Conservation (phyloP, 30 jellyfish, hydroid and myxozoan genomes). For the Chrysaora quinquecirrha region DNA sequence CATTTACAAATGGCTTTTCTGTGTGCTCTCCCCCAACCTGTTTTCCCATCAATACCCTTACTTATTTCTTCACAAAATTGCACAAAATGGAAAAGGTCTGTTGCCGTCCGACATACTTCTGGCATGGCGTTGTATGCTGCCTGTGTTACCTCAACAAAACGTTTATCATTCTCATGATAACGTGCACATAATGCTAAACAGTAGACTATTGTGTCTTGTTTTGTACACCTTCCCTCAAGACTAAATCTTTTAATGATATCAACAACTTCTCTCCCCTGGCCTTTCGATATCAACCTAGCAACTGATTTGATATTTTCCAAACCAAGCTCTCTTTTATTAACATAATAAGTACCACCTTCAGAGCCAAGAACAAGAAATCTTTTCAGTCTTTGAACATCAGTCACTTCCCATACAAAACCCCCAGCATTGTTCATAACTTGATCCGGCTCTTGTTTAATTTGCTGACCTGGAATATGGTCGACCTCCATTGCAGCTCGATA, state of each 20-base stretch:
- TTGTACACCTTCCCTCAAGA: constrained; percentile 61
- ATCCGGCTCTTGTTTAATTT: not conserved
- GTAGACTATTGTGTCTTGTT: constrained; percentile 51
- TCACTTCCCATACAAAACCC: constrained; percentile 53
- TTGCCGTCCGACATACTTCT: constrained; percentile 51
- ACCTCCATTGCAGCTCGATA: not conserved
- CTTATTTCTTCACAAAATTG: constrained; percentile 48
- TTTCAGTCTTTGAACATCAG: constrained; percentile 38
- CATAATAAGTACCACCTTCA: constrained; percentile 64
- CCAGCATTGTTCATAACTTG: constrained; percentile 70
- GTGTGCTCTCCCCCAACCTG: constrained; percentile 83
- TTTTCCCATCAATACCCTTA: constrained; percentile 1
- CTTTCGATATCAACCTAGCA: constrained; percentile 1
- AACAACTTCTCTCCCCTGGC: constrained; percentile 46
- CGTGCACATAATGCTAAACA: constrained; percentile 57
- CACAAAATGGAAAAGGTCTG: constrained; percentile 62
- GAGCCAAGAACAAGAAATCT: constrained; percentile 74
- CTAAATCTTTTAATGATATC: constrained; percentile 49
- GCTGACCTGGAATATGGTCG: constrained; percentile 17
- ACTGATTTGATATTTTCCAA: constrained; percentile 30
- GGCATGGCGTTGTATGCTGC: constrained; percentile 50
- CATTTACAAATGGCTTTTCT: constrained; percentile 52
- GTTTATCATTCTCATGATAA: constrained; percentile 25
- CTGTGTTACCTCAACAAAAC: constrained; percentile 4
- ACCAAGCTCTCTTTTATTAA: constrained; percentile 31